These are phyloP conservation scores for Acanthopagrus latus DNA, from an alignment of 2,797 vertebrate species.

Conservation along the genomic window DNA sequence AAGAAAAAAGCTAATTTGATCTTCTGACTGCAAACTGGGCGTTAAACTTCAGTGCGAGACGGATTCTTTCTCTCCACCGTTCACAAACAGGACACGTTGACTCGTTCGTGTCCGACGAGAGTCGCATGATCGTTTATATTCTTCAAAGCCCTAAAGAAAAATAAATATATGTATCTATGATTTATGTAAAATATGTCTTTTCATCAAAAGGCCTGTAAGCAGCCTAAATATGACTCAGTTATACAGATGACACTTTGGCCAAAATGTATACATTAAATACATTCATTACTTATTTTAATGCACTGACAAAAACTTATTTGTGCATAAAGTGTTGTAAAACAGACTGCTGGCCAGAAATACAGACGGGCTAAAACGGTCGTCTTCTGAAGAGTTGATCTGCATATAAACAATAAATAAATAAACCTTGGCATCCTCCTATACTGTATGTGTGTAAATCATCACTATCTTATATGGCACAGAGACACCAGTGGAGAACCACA, in stretches of 20 bases:
- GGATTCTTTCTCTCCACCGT: conserved; percentile 28
- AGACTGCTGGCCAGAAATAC: conserved; percentile 58
- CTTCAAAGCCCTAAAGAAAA: conserved; percentile 77
- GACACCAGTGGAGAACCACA: conserved; percentile 55
- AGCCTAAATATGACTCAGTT: conserved; percentile 62
- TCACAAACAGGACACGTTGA: conserved; percentile 56
- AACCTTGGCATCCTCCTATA: conserved; percentile 53
- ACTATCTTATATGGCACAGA: conserved; percentile 52
- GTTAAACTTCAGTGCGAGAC: conserved; percentile 37
- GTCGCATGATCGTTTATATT: conserved; percentile 56
- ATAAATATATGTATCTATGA: conserved; percentile 80
- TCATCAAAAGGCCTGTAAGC: conserved; percentile 64
- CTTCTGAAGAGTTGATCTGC: conserved; percentile 63
- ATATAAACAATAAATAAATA: conserved; percentile 73
- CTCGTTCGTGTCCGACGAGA: conserved; percentile 57
- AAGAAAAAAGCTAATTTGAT: conserved; percentile 63
- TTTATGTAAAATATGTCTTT: conserved; percentile 81
- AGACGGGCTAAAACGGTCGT: conserved; percentile 68
- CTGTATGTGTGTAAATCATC: conserved; percentile 45
- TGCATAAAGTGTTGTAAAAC: conserved; percentile 71
- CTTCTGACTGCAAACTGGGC: conserved; percentile 69
- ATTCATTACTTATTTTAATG: conserved; percentile 72
- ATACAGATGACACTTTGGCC: conserved; percentile 65
- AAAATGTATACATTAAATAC: conserved; percentile 70
- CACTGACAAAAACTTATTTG: conserved; percentile 66